Evolutionary conservation across 2,888 invertebrate species (phyloP), one percentile per base, ranked within the genome.

Genomic region (Pammene aurita): DNA sequence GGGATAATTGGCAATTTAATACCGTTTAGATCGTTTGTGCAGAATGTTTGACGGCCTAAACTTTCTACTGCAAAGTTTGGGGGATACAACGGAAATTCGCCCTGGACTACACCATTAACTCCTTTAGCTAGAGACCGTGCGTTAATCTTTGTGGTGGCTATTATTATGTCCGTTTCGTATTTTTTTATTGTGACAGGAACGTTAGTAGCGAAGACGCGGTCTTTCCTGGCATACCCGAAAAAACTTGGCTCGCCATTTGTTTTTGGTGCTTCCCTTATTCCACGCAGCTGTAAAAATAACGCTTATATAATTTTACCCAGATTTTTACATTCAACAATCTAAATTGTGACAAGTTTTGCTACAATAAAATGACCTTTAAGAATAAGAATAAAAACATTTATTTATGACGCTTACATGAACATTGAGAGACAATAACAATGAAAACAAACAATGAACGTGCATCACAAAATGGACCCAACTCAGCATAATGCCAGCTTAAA

Each of bases 21-120:
- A 41, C 74, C 81, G 76, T 92, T 91, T 7, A 90, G 79, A 72
- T 91, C 90, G 71, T 91, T 92, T 2, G 90, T 89, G 71, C 90
- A 91, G 61, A 80, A 74, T 16, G 72, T 75, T 74, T 87, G 84
- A 48, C 89, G 82, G 14, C 77, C 74, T 46, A 80, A 66, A 6
- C 58, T 57, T 7, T 61, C 71, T 7, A 82, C 67, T 14, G 71
- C 70, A n/a, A 72, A 52, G 67, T 71, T 76, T 14, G 84, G 84
- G 52, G 92, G 90, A 72, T 78, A 87, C 48, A 92, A 73, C 1
- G 89, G 80, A 74, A 80, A 91, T 42, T 92, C 91, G 67, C 85
- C 89, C 71, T 77, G 78, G 4, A 87, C 66, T 50, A 84, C 77
- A 14, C 76, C 77, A 72, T 86, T 90, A 1, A 77, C 66, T 16